Percentiles rank a stretch among this genome's conserved stretches.
Conservation (phyloP, 2,113 vertebrate species). For the Erythrocercus mccallii region DNA sequence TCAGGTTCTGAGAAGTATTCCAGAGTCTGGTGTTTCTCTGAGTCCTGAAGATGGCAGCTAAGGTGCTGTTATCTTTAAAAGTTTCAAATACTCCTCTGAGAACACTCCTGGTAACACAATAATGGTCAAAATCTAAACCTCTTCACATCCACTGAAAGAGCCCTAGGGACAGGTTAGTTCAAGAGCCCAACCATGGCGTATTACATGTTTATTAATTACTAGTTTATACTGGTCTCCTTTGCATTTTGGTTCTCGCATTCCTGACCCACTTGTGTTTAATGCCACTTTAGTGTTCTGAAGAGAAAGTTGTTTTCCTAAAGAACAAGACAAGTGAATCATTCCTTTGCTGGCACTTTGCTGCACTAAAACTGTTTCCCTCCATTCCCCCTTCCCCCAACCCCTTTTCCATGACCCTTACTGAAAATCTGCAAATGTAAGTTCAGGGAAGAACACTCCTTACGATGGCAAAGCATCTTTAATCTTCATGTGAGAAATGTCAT, state of each 20-base stretch:
- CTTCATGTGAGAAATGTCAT: constrained; percentile 97
- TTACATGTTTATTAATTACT: neutral
- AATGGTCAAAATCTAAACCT: neutral
- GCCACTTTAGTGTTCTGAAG: neutral
- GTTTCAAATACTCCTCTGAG: neutral
- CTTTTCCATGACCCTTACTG: neutral
- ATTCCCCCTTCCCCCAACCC: neutral
- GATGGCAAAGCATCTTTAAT: constrained; percentile 95
- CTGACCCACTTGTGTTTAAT: neutral
- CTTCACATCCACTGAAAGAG: neutral
- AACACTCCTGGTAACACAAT: neutral
- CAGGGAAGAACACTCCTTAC: constrained; percentile 80
- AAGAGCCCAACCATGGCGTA: neutral
- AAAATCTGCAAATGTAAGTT: neutral
- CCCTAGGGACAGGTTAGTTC: neutral
- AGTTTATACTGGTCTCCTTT: neutral
- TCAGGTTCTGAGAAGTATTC: neutral
- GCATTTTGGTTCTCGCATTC: neutral
- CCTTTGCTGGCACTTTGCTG: neutral
- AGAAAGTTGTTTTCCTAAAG: neutral
- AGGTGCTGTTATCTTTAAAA: neutral
- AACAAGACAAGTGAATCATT: neutral
- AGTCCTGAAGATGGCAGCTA: neutral
- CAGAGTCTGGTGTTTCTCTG: neutral
- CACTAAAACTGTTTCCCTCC: neutral